Percentiles rank a stretch among this genome's conserved stretches.
These are phyloP conservation scores for Trogon surrucura DNA, from an alignment of 2,113 vertebrate species.

Conservation along the genomic window DNA sequence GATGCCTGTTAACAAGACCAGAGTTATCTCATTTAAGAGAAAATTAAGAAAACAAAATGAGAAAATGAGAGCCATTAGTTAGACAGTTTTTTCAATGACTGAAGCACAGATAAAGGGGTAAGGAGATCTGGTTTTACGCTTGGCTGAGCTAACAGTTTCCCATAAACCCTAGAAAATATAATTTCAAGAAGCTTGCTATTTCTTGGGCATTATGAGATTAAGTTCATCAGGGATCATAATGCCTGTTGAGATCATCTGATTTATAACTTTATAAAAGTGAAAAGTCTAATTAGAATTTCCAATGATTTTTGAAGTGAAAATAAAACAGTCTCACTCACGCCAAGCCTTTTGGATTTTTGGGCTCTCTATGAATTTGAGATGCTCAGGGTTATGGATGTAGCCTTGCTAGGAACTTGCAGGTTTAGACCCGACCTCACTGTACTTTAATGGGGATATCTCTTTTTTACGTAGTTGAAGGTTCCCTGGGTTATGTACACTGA, in stretches of 20 bases:
- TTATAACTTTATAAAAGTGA: neutral
- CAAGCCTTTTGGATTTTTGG: neutral
- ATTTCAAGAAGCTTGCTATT: conserved; percentile 16
- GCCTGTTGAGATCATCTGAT: conserved; percentile 4
- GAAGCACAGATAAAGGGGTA: neutral
- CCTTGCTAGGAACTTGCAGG: neutral
- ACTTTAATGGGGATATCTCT: neutral
- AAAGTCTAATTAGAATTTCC: conserved; percentile 12
- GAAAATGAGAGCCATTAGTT: neutral
- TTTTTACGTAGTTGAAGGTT: accelerated
- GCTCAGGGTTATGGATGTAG: neutral
- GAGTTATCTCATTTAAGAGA: neutral
- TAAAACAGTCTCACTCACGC: neutral
- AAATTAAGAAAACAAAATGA: conserved; percentile 26
- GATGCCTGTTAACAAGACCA: neutral
- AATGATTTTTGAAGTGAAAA: neutral
- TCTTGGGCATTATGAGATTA: conserved; percentile 27
- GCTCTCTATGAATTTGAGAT: neutral
- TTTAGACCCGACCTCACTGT: neutral
- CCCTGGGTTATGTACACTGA: neutral
- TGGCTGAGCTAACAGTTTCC: neutral
- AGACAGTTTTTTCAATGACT: neutral
- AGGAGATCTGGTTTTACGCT: conserved; percentile 1
- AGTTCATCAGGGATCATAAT: conserved; percentile 1
- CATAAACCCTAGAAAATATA: neutral